Evolutionary conservation across 2,113 vertebrate species (phyloP).

Genomic region (Brienomyrus longianalis): DNA sequence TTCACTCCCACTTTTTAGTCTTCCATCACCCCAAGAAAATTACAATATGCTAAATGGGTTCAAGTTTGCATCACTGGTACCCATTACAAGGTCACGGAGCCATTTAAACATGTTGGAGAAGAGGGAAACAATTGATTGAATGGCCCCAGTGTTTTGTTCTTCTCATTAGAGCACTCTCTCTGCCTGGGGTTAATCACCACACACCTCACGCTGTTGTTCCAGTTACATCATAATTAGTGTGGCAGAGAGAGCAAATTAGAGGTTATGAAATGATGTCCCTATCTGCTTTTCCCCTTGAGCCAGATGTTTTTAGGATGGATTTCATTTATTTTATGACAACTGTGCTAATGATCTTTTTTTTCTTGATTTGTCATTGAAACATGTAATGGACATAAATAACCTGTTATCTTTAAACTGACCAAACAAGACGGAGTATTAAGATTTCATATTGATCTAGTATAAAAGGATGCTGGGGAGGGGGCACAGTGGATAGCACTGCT

Average conservation of each 20-base stretch:
- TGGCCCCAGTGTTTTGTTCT: conserved; percentile 71
- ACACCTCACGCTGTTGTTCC: conserved; percentile 75
- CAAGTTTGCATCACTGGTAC: conserved; percentile 72
- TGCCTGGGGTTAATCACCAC: conserved; percentile 85
- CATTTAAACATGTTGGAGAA: conserved; percentile 69
- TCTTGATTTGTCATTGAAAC: conserved; percentile 55
- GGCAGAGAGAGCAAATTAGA: conserved; percentile 62
- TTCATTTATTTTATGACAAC: conserved; percentile 75
- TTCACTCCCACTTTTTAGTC: conserved; percentile 22
- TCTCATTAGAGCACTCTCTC: conserved; percentile 79
- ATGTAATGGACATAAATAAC: conserved; percentile 30
- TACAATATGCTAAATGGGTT: conserved; percentile 72
- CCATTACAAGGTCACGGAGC: conserved; percentile 76
- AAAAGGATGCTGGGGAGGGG: background rate
- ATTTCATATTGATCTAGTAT: conserved; percentile 39
- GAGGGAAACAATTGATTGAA: conserved; percentile 70
- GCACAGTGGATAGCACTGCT: background rate
- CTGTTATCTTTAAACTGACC: background rate
- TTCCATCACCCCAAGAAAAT: conserved; percentile 44
- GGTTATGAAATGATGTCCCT: conserved; percentile 60
- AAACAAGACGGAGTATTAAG: background rate
- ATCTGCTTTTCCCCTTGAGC: conserved; percentile 50
- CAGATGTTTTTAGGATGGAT: conserved; percentile 77
- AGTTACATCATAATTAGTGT: conserved; percentile 86
- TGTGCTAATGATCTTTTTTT: conserved; percentile 65